Percentiles rank a stretch among this genome's conserved stretches.
Evolutionary conservation across 2,113 vertebrate genomes (phyloP).

Genomic region (Melanotaenia duboulayi): DNA sequence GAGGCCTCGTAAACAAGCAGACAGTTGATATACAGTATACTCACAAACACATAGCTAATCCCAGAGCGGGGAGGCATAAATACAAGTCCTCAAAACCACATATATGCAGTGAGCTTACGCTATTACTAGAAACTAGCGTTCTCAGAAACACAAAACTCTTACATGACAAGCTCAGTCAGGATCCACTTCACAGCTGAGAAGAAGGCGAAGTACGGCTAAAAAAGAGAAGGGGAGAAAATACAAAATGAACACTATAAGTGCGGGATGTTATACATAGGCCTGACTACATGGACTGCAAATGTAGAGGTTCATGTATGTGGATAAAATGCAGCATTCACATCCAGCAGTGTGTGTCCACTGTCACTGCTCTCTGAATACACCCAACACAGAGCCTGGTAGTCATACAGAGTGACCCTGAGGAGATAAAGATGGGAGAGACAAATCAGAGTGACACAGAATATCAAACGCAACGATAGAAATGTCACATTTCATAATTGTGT

Average conservation of each 20-base stretch:
- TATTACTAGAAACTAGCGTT: constrained; percentile 18
- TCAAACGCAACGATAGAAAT: constrained; percentile 22
- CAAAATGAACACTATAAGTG: neutral
- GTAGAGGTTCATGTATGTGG: neutral
- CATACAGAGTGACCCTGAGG: constrained; percentile 93
- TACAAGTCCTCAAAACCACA: constrained; percentile 4
- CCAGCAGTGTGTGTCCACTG: constrained; percentile 89
- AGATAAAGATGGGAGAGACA: constrained; percentile 31
- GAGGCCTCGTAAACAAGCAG: constrained; percentile 62
- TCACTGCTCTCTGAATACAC: constrained; percentile 94
- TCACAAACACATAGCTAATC: constrained; percentile 38
- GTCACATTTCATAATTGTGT: constrained; percentile 19
- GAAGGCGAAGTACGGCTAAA: constrained; percentile 94
- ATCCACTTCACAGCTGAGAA: constrained; percentile 94
- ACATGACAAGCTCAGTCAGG: constrained; percentile 96
- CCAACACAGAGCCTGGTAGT: constrained; percentile 97
- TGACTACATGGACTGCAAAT: neutral
- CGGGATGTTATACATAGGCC: neutral
- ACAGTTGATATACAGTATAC: constrained; percentile 15
- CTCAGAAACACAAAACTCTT: constrained; percentile 78
- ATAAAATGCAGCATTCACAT: constrained; percentile 86
- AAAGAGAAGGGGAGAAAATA: constrained; percentile 2
- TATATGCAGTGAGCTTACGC: neutral
- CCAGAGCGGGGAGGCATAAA: constrained; percentile 24
- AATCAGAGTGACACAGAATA: neutral